Percentiles rank a stretch among this genome's conserved stretches.
phyloP scores from a whole-genome alignment of 2,113 vertebrate genomes.

The Cranoglanis bouderius region DNA sequence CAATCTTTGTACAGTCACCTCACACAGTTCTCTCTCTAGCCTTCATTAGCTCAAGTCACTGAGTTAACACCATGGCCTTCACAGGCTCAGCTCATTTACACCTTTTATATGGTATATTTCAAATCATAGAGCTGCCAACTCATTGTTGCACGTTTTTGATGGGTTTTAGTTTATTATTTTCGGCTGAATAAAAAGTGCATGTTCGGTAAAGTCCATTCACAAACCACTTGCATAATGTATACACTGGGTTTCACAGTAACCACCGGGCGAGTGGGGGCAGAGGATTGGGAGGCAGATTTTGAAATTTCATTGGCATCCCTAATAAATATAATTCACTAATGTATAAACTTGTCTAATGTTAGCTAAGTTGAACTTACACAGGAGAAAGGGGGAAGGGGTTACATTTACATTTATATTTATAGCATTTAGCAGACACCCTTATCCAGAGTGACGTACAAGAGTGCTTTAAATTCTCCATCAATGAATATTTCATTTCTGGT shows the following conservation, averaged over 20 bases:
- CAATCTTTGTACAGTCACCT: not conserved
- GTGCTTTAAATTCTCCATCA: no score
- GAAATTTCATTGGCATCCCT: not conserved
- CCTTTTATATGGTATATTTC: not conserved
- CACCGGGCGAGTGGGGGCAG: not conserved
- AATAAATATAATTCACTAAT: not conserved
- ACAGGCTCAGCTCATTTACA: not conserved
- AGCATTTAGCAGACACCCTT: no score
- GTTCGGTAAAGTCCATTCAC: not conserved
- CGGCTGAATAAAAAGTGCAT: not conserved
- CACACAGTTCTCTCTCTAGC: not conserved
- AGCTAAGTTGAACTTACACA: not conserved
- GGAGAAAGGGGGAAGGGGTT: not conserved
- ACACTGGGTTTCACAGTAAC: not conserved
- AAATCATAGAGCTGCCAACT: not conserved
- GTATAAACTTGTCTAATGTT: not conserved
- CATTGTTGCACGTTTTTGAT: not conserved
- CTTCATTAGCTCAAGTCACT: not conserved
- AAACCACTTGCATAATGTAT: not conserved
- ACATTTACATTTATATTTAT: no score
- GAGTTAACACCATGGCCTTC: not conserved
- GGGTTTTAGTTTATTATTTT: not conserved
- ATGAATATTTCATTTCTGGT: no score
- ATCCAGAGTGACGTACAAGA: no score
- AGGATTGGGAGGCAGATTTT: not conserved